Percentiles rank a stretch among this genome's conserved stretches.
phyloP scores from a whole-genome alignment of 1,140 invertebrate species.

The Nautilus pompilius region DNA sequence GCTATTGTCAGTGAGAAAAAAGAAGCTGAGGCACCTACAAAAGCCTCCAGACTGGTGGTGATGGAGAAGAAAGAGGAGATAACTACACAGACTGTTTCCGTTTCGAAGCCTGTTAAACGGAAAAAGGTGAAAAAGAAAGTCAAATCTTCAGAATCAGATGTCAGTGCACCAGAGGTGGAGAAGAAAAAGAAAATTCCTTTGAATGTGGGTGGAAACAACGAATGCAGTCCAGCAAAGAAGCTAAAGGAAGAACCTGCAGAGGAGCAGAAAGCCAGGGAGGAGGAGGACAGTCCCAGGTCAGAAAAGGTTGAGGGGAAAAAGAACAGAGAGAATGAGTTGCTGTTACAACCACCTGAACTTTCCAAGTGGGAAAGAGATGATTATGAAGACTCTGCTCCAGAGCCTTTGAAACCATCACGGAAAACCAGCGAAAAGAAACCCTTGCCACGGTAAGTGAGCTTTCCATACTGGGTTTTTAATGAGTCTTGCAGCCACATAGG shows the following conservation, averaged over 20 bases:
- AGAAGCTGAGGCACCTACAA: slow-evolving; percentile 3
- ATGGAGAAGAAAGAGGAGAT: slow-evolving; percentile 55
- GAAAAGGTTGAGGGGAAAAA: background rate
- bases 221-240: slow-evolving; percentile 14
- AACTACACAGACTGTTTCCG: slow-evolving; percentile 12
- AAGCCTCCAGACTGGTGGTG: slow-evolving; percentile 70
- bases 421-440: slow-evolving; percentile 21
- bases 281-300: background rate
- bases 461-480: too few relatives aligned
- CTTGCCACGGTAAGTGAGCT: slow-evolving; percentile 28
- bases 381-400: slow-evolving; percentile 13
- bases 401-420: slow-evolving; percentile 1
- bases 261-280: background rate
- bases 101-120: slow-evolving; percentile 4
- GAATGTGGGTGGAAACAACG: slow-evolving; percentile 8
- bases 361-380: slow-evolving; percentile 86
- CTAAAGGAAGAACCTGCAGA: background rate
- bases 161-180: background rate
- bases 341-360: slow-evolving; percentile 62
- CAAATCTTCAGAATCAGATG: slow-evolving; percentile 1
- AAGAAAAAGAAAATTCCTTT: background rate
- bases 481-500: too few relatives aligned
- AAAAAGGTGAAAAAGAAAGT: slow-evolving; percentile 7
- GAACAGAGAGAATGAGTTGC: slow-evolving; percentile 16
- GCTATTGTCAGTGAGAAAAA: slow-evolving; percentile 75